Evolutionary conservation across 2,113 vertebrate genomes (phyloP).

Genomic region (Sinocyclocheilus maitianheensis): DNA sequence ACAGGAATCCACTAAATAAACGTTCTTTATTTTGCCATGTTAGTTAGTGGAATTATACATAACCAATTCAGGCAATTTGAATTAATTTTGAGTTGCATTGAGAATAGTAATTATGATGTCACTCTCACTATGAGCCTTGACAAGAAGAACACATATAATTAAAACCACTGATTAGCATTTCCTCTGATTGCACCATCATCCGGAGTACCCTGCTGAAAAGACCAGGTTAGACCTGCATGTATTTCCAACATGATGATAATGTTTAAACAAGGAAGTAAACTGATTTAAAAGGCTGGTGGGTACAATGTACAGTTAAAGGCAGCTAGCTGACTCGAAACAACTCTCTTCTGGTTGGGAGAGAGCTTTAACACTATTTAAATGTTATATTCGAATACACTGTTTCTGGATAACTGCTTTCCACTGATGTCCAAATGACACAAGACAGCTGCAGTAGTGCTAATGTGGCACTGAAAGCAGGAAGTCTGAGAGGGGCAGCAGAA

Average conservation of each 20-base stretch:
- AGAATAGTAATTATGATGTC: neutral
- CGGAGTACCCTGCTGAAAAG: neutral
- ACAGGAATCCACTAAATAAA: neutral
- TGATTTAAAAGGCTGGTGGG: neutral
- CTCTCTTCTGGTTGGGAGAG: neutral
- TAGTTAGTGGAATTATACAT: neutral
- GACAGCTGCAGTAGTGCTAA: neutral
- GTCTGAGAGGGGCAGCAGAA: too few relatives aligned
- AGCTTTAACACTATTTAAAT: neutral
- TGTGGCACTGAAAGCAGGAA: too few relatives aligned
- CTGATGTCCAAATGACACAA: neutral
- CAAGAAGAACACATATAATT: neutral
- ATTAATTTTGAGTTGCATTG: neutral
- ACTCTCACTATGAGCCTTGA: neutral
- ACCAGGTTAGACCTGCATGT: neutral
- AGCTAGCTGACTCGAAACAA: neutral
- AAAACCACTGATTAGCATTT: conserved; percentile 9
- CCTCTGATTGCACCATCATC: neutral
- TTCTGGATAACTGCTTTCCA: neutral
- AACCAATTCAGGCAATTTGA: neutral
- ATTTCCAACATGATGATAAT: neutral
- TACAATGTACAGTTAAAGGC: neutral
- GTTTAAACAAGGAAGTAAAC: neutral
- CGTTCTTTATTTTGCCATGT: neutral
- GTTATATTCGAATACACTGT: neutral